These are phyloP conservation scores for Synaphobranchus kaupii DNA, from an alignment of 2,797 vertebrate species.

Conservation along the genomic window DNA sequence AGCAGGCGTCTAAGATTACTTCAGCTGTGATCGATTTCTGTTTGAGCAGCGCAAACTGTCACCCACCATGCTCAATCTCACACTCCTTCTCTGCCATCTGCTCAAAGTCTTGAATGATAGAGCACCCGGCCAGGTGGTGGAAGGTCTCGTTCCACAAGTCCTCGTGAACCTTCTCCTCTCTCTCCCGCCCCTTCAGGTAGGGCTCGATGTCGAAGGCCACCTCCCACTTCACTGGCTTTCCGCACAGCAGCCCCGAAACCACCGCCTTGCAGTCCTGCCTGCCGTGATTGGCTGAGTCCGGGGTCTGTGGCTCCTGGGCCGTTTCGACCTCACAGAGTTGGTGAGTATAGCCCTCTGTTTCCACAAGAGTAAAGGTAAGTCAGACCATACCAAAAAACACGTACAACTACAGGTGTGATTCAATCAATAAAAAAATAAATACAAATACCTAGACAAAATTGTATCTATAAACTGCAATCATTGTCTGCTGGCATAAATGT, in stretches of 20 bases:
- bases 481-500: neutral
- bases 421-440: neutral
- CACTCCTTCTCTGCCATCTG: constrained; percentile 84
- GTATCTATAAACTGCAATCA: neutral
- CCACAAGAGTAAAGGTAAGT: constrained; percentile 19
- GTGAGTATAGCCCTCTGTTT: constrained; percentile 73
- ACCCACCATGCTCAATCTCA: constrained; percentile 89
- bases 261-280: constrained; percentile 81
- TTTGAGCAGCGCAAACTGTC: neutral
- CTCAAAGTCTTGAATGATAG: constrained; percentile 91
- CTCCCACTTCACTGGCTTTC: constrained; percentile 84
- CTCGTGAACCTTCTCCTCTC: constrained; percentile 69
- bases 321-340: constrained; percentile 80
- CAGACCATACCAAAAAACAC: neutral
- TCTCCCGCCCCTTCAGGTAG: constrained; percentile 74
- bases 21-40: neutral
- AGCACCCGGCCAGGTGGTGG: constrained; percentile 88
- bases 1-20: neutral
- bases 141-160: constrained; percentile 93
- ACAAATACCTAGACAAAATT: neutral
- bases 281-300: constrained; percentile 47
- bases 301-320: constrained; percentile 65
- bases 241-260: constrained; percentile 82
- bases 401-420: neutral
- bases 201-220: constrained; percentile 84